A percentile compares a stretch with the other conserved stretches of the same genome.
Evolutionary conservation across 2,113 vertebrate species (phyloP).

Genomic region (mouse (Mus musculus)): GRCm39 chr16:87153001-87153500

Average conservation of each 20-base stretch:
- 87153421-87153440: not conserved
- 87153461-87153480: not conserved
- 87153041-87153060: constrained; percentile 23
- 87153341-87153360: not conserved
- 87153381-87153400: not conserved
- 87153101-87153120: constrained; percentile 94
- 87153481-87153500: not conserved
- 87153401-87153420: not conserved
- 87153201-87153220: not conserved
- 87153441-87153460: not conserved
- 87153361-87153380: constrained; percentile 29
- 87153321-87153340: not conserved
- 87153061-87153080: constrained; percentile 90
- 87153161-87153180: not conserved
- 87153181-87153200: not conserved
- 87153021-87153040: not conserved
- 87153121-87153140: constrained; percentile 92
- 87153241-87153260: not conserved
- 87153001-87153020: not conserved
- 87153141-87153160: constrained; percentile 92
- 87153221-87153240: not conserved
- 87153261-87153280: not conserved
- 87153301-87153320: not conserved
- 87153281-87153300: not conserved
- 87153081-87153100: constrained; percentile 96